Conservation (phyloP, 2,888 invertebrate genomes). For the Ferdinandea cuprea region DNA sequence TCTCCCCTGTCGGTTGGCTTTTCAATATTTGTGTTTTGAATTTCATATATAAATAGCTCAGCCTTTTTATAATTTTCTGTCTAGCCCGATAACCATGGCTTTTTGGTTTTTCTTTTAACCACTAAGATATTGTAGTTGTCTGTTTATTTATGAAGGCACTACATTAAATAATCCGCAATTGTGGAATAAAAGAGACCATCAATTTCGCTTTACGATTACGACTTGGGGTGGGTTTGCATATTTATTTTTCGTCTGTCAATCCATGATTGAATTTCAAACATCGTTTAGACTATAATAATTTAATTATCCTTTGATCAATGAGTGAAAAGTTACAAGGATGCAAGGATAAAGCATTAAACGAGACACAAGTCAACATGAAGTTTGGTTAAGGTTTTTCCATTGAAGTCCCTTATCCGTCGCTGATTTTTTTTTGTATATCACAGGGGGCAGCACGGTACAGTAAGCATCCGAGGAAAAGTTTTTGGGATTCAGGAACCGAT, state of each 20-base stretch:
- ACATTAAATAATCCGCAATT: too few species aligned
- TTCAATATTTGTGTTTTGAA: too few species aligned
- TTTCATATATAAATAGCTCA: too few species aligned
- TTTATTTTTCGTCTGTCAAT: slow-evolving; percentile 40
- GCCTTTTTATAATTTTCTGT: too few species aligned
- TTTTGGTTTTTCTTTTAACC: too few species aligned
- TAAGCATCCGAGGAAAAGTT: slow-evolving; percentile 24
- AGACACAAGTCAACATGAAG: slow-evolving; percentile 51
- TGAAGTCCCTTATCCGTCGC: neutral
- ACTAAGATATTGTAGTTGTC: too few species aligned
- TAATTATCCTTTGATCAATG: slow-evolving; percentile 73
- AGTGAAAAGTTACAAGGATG: slow-evolving; percentile 61
- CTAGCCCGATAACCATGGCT: too few species aligned
- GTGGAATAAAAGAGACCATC: too few species aligned
- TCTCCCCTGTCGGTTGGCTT: too few species aligned
- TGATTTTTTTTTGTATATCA: neutral
- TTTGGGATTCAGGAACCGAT: slow-evolving; percentile 21
- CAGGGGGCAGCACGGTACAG: too few species aligned
- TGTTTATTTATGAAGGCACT: too few species aligned
- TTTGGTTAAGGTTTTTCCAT: slow-evolving; percentile 5
- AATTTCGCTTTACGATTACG: too few species aligned
- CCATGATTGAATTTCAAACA: slow-evolving; percentile 67
- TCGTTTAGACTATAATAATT: slow-evolving; percentile 67
- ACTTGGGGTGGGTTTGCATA: neutral
- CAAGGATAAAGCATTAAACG: slow-evolving; percentile 57